Percentiles rank a stretch among this genome's conserved stretches.
These are phyloP conservation scores for Babyrousa celebensis DNA, from an alignment of 2,797 vertebrate species.

Conservation along the genomic window DNA sequence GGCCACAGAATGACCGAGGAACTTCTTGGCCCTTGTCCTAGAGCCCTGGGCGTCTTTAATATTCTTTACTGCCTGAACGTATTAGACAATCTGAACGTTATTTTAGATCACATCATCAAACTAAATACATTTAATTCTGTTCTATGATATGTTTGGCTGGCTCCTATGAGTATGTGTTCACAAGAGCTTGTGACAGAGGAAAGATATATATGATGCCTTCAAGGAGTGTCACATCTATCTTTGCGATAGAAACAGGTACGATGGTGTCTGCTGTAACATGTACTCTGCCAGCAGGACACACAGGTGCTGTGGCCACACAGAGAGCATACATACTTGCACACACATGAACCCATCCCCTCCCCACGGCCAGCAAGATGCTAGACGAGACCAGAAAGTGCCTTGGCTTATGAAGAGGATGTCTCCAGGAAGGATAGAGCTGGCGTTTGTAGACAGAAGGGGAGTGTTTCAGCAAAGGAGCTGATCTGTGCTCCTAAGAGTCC, in stretches of 20 bases:
- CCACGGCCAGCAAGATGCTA: background rate
- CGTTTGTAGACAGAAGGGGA: too few species aligned
- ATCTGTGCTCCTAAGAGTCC: too few species aligned
- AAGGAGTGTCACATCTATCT: fast-evolving
- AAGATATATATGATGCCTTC: background rate
- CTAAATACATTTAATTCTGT: background rate
- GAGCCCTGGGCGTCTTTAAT: background rate
- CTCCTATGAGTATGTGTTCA: background rate
- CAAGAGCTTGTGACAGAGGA: background rate
- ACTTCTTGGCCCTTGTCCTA: fast-evolving
- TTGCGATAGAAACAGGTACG: background rate
- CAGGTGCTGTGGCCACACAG: too few species aligned
- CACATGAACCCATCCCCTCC: fast-evolving
- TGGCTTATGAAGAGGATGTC: background rate
- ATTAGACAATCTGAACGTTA: background rate
- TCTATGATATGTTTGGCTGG: background rate
- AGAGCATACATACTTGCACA: too few species aligned
- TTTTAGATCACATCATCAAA: background rate
- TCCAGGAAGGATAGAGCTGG: too few species aligned
- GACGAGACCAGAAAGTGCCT: background rate
- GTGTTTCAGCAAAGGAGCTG: too few species aligned
- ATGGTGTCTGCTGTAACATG: background rate
- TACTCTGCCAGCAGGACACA: fast-evolving
- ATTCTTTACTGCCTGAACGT: background rate
- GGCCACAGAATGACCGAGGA: too few species aligned